phyloP scores from a whole-genome alignment of 2,113 vertebrate species.

The Onychostruthus taczanowskii region DNA sequence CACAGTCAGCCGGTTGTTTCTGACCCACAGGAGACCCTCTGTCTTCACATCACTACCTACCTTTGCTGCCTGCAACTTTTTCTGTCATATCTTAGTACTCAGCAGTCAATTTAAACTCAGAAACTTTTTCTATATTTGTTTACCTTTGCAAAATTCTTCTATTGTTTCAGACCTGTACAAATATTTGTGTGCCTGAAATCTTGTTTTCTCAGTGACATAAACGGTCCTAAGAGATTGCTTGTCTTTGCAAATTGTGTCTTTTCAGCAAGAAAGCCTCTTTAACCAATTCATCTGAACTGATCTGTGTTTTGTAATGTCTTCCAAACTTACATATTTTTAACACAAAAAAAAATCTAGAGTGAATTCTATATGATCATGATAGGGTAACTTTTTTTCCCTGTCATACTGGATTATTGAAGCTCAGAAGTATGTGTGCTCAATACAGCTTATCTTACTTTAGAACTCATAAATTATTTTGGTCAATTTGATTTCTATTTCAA shows the following conservation, averaged over 20 bases:
- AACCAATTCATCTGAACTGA: not conserved
- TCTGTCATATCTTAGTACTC: not conserved
- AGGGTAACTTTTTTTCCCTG: not conserved
- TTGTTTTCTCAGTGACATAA: not conserved
- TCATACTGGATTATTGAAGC: not conserved
- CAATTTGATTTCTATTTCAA: not conserved
- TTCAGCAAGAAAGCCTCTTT: not conserved
- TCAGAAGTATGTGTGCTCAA: not conserved
- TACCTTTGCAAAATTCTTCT: not conserved
- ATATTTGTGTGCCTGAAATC: not conserved
- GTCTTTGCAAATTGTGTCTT: not conserved
- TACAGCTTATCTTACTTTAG: not conserved
- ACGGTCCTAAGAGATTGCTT: not conserved
- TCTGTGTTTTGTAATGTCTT: not conserved
- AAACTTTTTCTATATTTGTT: not conserved
- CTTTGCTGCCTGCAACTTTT: not conserved
- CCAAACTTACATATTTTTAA: not conserved
- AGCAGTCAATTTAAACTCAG: not conserved
- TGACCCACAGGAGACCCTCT: not conserved
- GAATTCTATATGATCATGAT: not conserved
- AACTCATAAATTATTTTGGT: not conserved
- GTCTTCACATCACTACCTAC: not conserved
- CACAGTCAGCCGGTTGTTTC: not conserved
- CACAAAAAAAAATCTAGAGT: not conserved
- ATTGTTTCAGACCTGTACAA: not conserved